phyloP scores from a whole-genome alignment of 2,888 invertebrate genomes.

The Cantharis rufa region DNA sequence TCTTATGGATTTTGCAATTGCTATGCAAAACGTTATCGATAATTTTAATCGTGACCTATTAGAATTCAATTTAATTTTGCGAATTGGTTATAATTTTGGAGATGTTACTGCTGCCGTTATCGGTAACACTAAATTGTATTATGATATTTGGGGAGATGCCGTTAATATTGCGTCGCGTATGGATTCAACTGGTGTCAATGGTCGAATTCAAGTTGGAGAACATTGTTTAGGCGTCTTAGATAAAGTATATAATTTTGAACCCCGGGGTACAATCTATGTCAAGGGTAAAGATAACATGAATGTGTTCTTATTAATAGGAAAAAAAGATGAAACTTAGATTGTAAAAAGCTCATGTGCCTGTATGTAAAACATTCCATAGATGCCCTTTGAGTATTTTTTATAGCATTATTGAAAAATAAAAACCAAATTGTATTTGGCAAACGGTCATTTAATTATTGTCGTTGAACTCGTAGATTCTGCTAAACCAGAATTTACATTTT shows the following conservation, averaged over 20 bases:
- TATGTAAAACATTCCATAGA: neutral
- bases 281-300: constrained; percentile 97
- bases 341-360: constrained; percentile 19
- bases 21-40: constrained; percentile 85
- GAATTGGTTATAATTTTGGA: constrained; percentile 90
- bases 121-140: constrained; percentile 93
- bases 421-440: neutral
- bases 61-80: constrained; percentile 84
- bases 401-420: neutral
- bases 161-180: constrained; percentile 96
- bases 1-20: constrained; percentile 91
- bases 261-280: constrained; percentile 91
- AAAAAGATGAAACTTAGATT: constrained; percentile 37
- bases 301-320: constrained; percentile 74
- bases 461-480: neutral
- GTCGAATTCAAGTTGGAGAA: constrained; percentile 82
- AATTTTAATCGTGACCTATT: constrained; percentile 88
- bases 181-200: constrained; percentile 93
- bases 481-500: neutral
- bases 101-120: constrained; percentile 97
- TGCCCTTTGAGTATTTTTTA: neutral
- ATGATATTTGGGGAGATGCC: constrained; percentile 98
- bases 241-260: constrained; percentile 82
- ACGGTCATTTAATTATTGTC: neutral
- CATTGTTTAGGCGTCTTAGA: constrained; percentile 73